Conservation (phyloP, 2,888 invertebrate genomes). For the Drosophila paranaensis region DNA sequence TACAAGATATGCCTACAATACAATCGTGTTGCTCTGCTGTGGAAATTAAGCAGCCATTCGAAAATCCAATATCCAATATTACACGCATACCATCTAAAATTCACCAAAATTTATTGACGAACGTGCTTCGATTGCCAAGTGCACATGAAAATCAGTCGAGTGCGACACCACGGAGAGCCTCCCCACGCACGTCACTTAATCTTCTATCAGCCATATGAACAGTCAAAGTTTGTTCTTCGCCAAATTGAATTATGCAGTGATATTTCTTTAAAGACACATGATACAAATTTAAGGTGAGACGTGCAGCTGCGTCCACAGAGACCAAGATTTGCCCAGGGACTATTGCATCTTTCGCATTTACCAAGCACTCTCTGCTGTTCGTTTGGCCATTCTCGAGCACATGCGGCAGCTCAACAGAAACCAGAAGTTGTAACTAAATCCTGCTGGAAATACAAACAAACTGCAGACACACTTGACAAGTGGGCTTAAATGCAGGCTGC, state of each 20-base stretch:
- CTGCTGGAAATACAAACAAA: conserved; percentile 48
- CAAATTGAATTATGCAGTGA: conserved; percentile 71
- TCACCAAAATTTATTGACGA: conserved; percentile 63
- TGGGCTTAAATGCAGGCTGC: conserved; percentile 35
- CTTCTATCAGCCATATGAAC: conserved; percentile 5
- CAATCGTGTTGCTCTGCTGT: conserved; percentile 25
- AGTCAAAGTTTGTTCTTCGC: conserved; percentile 7
- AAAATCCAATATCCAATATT: conserved; percentile 62
- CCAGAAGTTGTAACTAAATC: conserved; percentile 23
- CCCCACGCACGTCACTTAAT: not conserved
- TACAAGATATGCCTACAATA: conserved; percentile 19
- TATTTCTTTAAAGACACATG: conserved; percentile 44
- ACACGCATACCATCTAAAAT: conserved; percentile 6
- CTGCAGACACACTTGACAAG: conserved; percentile 34
- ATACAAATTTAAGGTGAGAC: conserved; percentile 45
- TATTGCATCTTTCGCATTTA: conserved; percentile 18
- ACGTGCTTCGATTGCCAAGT: conserved; percentile 66
- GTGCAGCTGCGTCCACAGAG: conserved; percentile 2
- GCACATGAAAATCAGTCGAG: conserved; percentile 60
- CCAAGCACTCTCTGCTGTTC: conserved; percentile 16
- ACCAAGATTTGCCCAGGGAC: conserved; percentile 3
- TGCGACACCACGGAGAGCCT: conserved; percentile 30
- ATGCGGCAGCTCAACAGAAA: conserved; percentile 23
- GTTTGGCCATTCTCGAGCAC: conserved; percentile 8
- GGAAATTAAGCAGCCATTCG: conserved; percentile 58